phyloP scores from a whole-genome alignment of 2,888 invertebrate genomes.

The Junonia oenone region DNA sequence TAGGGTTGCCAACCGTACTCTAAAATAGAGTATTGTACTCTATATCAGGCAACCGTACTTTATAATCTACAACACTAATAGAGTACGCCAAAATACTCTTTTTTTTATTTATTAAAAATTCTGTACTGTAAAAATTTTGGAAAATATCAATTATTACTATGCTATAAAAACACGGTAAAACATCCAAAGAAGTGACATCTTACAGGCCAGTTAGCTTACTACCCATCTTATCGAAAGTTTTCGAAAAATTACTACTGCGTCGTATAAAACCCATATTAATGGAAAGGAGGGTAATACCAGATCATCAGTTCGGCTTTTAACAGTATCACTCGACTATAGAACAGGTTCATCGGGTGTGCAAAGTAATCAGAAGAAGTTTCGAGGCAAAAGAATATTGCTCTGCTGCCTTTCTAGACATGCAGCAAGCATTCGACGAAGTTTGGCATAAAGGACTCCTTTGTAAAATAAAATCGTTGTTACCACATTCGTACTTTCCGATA shows the following conservation, averaged over 20 bases:
- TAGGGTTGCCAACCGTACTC: too few relatives aligned
- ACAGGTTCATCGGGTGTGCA: constrained; percentile 24
- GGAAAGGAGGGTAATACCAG: constrained; percentile 17
- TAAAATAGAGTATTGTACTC: too few relatives aligned
- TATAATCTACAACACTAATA: too few relatives aligned
- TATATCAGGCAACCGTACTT: too few relatives aligned
- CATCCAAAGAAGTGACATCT: constrained; percentile 17
- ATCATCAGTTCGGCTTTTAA: constrained; percentile 29
- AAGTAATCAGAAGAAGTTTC: constrained; percentile 14
- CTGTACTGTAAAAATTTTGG: too few relatives aligned
- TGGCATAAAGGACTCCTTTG: constrained; percentile 16
- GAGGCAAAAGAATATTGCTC: constrained; percentile 25
- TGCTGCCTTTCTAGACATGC: constrained; percentile 17
- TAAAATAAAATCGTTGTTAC: background rate
- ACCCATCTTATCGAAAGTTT: constrained; percentile 24
- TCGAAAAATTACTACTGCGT: constrained; percentile 17
- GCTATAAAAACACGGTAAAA: constrained; percentile 27
- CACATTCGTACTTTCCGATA: background rate
- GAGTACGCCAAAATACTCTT: too few relatives aligned
- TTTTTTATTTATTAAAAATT: too few relatives aligned
- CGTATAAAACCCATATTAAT: constrained; percentile 14
- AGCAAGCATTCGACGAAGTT: constrained; percentile 22
- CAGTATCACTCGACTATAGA: constrained; percentile 24
- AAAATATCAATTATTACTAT: constrained; percentile 29
- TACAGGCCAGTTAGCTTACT: constrained; percentile 28